phyloP scores from a whole-genome alignment of 2,888 invertebrate genomes.

The Mythimna albipuncta region DNA sequence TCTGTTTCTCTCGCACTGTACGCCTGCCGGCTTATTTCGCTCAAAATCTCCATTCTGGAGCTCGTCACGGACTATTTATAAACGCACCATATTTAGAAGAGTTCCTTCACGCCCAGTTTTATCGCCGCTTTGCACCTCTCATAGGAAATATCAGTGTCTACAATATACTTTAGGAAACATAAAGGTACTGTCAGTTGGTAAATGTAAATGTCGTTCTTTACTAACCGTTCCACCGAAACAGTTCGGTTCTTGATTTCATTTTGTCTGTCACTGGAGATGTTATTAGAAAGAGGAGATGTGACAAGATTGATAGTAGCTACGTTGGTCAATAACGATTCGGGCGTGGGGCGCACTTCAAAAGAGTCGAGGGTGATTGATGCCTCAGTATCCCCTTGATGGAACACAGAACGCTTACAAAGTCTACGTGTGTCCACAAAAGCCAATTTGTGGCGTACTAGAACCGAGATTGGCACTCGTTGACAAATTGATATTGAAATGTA shows the following conservation, averaged over 20 bases:
- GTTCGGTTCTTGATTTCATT: constrained; percentile 65
- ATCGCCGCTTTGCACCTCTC: constrained; percentile 63
- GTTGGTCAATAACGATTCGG: constrained; percentile 74
- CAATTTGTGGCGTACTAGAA: constrained; percentile 72
- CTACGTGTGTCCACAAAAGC: constrained; percentile 65
- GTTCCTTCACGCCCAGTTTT: constrained; percentile 70
- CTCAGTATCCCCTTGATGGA: constrained; percentile 77
- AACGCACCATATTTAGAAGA: constrained; percentile 82
- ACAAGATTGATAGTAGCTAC: constrained; percentile 83
- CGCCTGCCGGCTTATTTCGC: constrained; percentile 78
- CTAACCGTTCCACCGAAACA: constrained; percentile 44
- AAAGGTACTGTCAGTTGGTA: constrained; percentile 59
- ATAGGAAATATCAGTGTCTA: constrained; percentile 43
- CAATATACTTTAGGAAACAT: constrained; percentile 21
- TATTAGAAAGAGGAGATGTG: constrained; percentile 77
- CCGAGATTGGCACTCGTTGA: constrained; percentile 64
- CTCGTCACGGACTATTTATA: constrained; percentile 86
- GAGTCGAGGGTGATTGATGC: constrained; percentile 80
- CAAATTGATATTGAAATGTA: constrained; percentile 41
- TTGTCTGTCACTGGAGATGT: constrained; percentile 73
- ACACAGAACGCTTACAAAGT: constrained; percentile 73
- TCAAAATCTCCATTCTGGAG: constrained; percentile 81
- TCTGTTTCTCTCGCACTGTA: constrained; percentile 76
- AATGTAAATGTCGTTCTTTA: constrained; percentile 60
- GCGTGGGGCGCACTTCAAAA: constrained; percentile 82